Evolutionary conservation across 2,113 vertebrate species (phyloP).

Genomic region (Actenoides lindsayi): DNA sequence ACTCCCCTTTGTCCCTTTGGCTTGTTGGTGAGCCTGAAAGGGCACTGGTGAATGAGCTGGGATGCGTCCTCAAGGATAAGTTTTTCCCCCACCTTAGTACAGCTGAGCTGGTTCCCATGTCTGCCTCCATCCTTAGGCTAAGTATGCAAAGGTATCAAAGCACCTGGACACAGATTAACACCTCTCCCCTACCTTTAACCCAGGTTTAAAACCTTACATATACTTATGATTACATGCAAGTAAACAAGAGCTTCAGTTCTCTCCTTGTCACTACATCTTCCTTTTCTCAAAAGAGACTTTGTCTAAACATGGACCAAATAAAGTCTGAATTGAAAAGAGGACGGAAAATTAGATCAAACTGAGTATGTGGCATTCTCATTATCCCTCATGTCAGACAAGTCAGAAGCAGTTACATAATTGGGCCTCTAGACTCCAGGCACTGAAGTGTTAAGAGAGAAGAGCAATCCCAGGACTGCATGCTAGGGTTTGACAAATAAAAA

Average conservation of each 20-base stretch:
- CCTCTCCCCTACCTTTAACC: background rate
- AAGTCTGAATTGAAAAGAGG: slow-evolving; percentile 51
- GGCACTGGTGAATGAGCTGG: background rate
- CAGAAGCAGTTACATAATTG: slow-evolving; percentile 63
- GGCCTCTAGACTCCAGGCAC: slow-evolving; percentile 53
- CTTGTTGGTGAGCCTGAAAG: background rate
- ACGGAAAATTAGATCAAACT: slow-evolving; percentile 61
- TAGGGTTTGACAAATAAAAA: slow-evolving; percentile 59
- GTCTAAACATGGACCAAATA: slow-evolving; percentile 29
- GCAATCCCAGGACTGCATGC: slow-evolving; percentile 42
- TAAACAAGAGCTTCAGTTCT: background rate
- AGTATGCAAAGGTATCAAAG: background rate
- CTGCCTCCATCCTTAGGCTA: background rate
- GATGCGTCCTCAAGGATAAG: background rate
- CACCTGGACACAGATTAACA: background rate
- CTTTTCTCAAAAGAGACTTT: background rate
- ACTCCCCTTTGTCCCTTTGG: background rate
- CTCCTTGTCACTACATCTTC: background rate
- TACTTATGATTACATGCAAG: background rate
- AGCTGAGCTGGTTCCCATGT: background rate
- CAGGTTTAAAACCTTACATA: background rate
- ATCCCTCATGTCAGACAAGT: slow-evolving; percentile 53
- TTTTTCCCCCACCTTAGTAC: background rate
- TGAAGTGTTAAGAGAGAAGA: slow-evolving; percentile 61
- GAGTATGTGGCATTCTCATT: slow-evolving; percentile 33